These are phyloP conservation scores for Acanthiza pusilla DNA, from an alignment of 2,797 vertebrate genomes.

Conservation along the genomic window DNA sequence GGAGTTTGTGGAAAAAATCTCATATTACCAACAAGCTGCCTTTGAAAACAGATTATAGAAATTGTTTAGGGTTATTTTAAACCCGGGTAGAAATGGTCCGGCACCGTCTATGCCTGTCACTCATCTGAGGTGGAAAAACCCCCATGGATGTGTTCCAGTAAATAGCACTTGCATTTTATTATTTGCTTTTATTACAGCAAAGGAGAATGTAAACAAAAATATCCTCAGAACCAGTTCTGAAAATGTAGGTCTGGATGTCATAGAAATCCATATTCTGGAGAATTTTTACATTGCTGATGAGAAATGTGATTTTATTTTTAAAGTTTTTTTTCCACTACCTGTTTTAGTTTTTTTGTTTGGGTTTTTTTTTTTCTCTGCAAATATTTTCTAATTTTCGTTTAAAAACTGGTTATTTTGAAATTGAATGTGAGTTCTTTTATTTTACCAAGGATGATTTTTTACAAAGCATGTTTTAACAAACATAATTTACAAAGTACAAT, in stretches of 20 bases:
- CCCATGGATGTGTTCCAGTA: background rate
- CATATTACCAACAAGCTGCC: conserved; percentile 7
- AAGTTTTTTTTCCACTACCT: conserved; percentile 19
- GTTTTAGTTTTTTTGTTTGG: background rate
- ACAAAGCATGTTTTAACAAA: background rate
- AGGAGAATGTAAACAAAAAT: conserved; percentile 38
- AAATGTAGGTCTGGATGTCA: background rate
- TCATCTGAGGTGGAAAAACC: conserved; percentile 18
- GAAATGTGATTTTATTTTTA: conserved; percentile 50
- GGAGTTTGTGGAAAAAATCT: background rate
- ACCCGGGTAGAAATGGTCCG: background rate
- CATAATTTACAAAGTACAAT: background rate
- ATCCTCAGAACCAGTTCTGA: background rate
- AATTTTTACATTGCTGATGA: conserved; percentile 38
- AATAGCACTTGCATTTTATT: conserved; percentile 36
- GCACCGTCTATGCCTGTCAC: background rate
- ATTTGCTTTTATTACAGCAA: conserved; percentile 43
- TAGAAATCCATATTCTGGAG: background rate
- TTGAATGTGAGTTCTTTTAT: background rate
- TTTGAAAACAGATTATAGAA: conserved; percentile 30
- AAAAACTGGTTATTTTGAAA: conserved; percentile 10
- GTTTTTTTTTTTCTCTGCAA: background rate
- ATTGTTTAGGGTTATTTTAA: conserved; percentile 30
- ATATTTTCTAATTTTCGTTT: conserved; percentile 9
- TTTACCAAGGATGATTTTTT: conserved; percentile 17